These are phyloP conservation scores for Brachyopa scutellaris DNA, from an alignment of 2,888 invertebrate species.

Conservation along the genomic window DNA sequence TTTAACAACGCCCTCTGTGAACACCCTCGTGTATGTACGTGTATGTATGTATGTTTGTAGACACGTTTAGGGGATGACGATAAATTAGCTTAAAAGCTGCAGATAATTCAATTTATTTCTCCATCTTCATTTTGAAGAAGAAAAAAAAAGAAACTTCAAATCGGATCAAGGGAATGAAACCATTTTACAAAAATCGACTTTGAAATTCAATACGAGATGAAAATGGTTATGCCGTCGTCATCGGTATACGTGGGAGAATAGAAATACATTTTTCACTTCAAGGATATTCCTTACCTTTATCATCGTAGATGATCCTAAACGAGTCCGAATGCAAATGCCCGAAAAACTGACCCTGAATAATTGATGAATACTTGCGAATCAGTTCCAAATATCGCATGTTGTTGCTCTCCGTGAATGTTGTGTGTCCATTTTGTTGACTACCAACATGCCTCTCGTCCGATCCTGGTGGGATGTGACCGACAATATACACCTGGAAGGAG, in stretches of 20 bases:
- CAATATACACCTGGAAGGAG: conserved; percentile 90
- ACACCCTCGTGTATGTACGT: too few relatives aligned
- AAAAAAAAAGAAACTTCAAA: conserved; percentile 50
- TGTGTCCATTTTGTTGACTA: conserved; percentile 84
- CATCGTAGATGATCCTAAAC: conserved; percentile 92
- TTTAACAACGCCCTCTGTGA: too few relatives aligned
- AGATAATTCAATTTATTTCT: conserved; percentile 70
- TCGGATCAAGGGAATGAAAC: conserved; percentile 31
- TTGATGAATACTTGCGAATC: conserved; percentile 89
- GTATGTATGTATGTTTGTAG: too few relatives aligned
- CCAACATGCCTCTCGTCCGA: conserved; percentile 91
- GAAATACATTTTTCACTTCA: neutral
- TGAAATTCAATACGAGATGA: neutral
- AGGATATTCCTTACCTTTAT: conserved; percentile 84
- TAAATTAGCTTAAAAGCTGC: conserved; percentile 71
- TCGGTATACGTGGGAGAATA: neutral
- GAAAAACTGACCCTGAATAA: conserved; percentile 95
- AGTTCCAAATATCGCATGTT: conserved; percentile 89
- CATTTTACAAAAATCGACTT: conserved; percentile 37
- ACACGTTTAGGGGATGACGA: conserved; percentile 47
- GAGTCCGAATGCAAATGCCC: conserved; percentile 96
- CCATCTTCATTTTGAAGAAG: conserved; percentile 23
- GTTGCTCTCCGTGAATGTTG: conserved; percentile 87
- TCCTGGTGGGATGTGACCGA: conserved; percentile 95
- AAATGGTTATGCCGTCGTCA: neutral